These are phyloP conservation scores for Dynastes maya DNA, from an alignment of 2,888 invertebrate species.

Conservation along the genomic window DNA sequence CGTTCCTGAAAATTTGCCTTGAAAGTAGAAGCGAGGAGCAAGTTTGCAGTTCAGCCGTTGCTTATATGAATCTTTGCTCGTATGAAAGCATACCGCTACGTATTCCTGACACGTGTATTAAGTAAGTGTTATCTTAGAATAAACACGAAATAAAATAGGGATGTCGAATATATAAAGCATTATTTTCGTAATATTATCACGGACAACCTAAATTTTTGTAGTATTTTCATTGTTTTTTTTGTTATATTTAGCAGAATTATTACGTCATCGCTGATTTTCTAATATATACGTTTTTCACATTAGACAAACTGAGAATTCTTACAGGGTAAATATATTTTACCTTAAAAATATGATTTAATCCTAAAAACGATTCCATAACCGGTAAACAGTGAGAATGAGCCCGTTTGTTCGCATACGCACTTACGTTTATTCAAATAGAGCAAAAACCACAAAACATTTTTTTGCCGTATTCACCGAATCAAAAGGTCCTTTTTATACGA, in stretches of 20 bases:
- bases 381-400: not conserved
- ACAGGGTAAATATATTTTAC: no score
- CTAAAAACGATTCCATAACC: no score
- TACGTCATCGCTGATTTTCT: no score
- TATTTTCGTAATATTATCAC: no score
- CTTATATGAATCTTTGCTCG: conserved; percentile 87
- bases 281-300: no score
- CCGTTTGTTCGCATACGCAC: not conserved
- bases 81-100: conserved; percentile 83
- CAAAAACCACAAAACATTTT: not conserved
- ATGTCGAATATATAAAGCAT: no score
- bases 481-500: not conserved
- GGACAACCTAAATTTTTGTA: no score
- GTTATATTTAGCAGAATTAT: no score
- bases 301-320: no score
- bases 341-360: no score
- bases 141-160: conserved; percentile 13
- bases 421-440: not conserved
- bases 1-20: conserved; percentile 78
- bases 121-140: conserved; percentile 72
- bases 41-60: conserved; percentile 82
- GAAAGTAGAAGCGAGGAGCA: conserved; percentile 71
- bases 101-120: conserved; percentile 86
- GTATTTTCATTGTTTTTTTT: no score
- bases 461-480: not conserved